Base-by-base conservation (phyloP, 2,113 vertebrate genomes). In the Halichoeres trimaculatus region DNA sequence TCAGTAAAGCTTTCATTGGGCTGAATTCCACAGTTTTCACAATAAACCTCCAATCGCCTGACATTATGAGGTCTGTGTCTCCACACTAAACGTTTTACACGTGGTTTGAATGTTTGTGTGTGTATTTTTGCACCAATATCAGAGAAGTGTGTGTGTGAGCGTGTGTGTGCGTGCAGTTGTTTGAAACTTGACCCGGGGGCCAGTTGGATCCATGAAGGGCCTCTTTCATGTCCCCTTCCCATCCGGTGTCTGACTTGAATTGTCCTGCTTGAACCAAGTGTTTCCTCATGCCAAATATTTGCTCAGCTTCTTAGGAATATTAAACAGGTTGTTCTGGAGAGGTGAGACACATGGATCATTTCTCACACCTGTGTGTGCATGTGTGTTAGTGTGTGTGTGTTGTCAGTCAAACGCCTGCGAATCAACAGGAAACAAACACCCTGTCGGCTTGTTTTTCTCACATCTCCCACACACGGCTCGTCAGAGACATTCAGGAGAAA, bases 221-320 rank as follows among this genome's bases (percentile, higher is more conserved):
- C 80, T 88, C 88, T 91, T 91, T 91, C 83, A 89, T 80, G 88
- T 86, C 70, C 70, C 71, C 50, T 78, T 82, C 70, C 84, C 85
- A 79, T 92, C 85, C 83, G 77, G 74, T 81, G 83, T 75, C 78
- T 63, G 80, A 78, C 84, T 86, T 74, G 66, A 83, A 83, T 76
- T 36, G 47, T 78, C 74, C 54, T 43, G 70, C 58, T 60, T 64
- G 74, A 88, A 88, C 91, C 87, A 91, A 92, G 77, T 86, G 82
- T 76, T 91, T 92, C 91, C 90, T 93, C 89, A 87, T 93, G 91
- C 75, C 80, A 81, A 85, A 73, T 78, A 80, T 92, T 92, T 88
- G 79, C 89, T 60, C 52, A 66, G 76, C 55, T 60, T 51, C 84
- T 88, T 85, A 77, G 81, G 72, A 90, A 90, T 74, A 87, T 89